A percentile compares a stretch with the other conserved stretches of the same genome.
These are phyloP conservation scores for Lycodopsis pacificus DNA, from an alignment of 2,797 vertebrate species.

Conservation along the genomic window DNA sequence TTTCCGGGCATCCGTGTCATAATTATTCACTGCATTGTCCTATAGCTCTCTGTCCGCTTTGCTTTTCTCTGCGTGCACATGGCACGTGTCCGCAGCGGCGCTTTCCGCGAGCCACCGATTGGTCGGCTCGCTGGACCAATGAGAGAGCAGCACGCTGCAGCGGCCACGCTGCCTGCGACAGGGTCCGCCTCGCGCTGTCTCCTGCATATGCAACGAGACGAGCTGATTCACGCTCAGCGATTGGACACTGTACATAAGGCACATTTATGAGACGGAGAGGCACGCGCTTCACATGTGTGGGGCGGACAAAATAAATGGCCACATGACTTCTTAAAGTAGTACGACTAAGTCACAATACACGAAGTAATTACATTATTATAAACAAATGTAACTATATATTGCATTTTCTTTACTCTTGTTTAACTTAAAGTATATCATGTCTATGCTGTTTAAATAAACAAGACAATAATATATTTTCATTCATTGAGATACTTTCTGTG, in stretches of 20 bases:
- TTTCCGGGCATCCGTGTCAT: background rate
- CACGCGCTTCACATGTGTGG: background rate
- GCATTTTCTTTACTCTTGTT: background rate
- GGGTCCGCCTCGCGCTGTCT: slow-evolving; percentile 9
- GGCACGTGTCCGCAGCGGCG: slow-evolving; percentile 79
- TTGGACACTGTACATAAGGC: slow-evolving; percentile 18
- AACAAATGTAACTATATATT: background rate
- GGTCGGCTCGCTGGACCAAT: slow-evolving; percentile 73
- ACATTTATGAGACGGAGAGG: slow-evolving; percentile 15
- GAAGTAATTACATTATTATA: background rate
- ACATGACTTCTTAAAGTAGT: background rate
- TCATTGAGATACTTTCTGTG: background rate
- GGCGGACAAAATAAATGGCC: background rate
- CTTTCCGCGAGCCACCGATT: slow-evolving; percentile 72
- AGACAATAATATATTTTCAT: background rate
- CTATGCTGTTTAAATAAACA: background rate
- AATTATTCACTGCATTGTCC: background rate
- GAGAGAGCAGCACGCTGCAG: background rate
- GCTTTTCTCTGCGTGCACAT: slow-evolving; percentile 39
- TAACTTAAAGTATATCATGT: background rate
- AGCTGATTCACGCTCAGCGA: slow-evolving; percentile 38
- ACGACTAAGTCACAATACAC: background rate
- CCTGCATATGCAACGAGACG: background rate
- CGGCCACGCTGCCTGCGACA: background rate
- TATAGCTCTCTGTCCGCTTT: background rate